Percentiles rank a stretch among this genome's conserved stretches.
Evolutionary conservation across 53 echinoderm and acorn worm species (phyloP).

Genomic region (Echinometra lucunter): DNA sequence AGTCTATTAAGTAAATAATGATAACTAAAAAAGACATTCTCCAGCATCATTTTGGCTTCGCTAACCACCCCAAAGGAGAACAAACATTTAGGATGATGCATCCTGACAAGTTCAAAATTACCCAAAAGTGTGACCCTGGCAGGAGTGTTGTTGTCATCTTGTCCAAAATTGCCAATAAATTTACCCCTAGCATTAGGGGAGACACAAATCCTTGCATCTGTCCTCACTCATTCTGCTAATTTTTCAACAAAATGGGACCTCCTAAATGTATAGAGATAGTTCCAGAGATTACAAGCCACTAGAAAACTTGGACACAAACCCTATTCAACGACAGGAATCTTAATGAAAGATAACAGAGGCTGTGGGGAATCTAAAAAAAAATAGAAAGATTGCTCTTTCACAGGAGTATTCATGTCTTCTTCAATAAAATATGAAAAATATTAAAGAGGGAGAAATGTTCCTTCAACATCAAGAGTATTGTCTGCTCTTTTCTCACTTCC

Average conservation of each 20-base stretch:
- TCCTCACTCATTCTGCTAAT: background rate
- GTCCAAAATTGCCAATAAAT: constrained; percentile 31
- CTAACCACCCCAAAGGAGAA: background rate
- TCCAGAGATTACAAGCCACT: background rate
- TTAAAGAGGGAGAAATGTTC: background rate
- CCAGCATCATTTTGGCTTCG: background rate
- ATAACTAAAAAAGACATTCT: background rate
- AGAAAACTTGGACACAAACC: constrained; percentile 1
- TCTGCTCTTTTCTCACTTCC: background rate
- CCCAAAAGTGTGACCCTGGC: constrained; percentile 4
- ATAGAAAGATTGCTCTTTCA: background rate
- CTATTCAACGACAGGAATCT: background rate
- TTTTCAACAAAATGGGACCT: background rate
- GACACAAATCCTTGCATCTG: constrained; percentile 38
- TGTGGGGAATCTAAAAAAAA: background rate
- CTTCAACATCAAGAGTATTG: background rate
- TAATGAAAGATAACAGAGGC: background rate
- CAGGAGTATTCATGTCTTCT: background rate
- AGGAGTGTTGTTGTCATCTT: constrained; percentile 6
- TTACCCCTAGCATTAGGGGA: background rate
- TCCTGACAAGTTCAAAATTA: constrained; percentile 10
- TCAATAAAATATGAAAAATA: background rate
- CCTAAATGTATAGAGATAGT: background rate
- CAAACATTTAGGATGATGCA: constrained; percentile 4
- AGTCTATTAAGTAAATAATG: background rate